Evolutionary conservation across 2,888 invertebrate genomes (phyloP).

Genomic region (Xestia xanthographa): DNA sequence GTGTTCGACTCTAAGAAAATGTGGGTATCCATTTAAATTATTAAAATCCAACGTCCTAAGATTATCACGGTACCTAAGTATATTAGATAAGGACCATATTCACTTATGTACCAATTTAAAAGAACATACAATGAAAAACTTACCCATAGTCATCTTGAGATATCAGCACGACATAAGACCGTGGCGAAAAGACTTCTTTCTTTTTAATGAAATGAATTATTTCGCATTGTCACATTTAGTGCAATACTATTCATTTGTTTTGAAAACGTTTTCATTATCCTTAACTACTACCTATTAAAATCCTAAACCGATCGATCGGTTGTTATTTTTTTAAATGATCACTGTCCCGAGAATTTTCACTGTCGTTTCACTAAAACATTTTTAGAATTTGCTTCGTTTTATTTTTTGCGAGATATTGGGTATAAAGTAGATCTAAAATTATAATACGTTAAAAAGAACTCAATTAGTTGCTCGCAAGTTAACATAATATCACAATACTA

Average conservation of each 20-base stretch:
- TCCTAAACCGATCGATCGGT: slow-evolving; percentile 71
- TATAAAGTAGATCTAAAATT: slow-evolving; percentile 58
- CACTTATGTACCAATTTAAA: background rate
- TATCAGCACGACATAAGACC: slow-evolving; percentile 31
- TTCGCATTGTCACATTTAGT: slow-evolving; percentile 58
- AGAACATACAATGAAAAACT: slow-evolving; percentile 66
- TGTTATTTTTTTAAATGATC: slow-evolving; percentile 25
- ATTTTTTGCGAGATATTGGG: slow-evolving; percentile 26
- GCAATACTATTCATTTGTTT: slow-evolving; percentile 60
- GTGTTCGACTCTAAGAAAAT: background rate
- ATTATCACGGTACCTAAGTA: background rate
- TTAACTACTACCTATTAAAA: slow-evolving; percentile 22
- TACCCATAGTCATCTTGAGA: slow-evolving; percentile 82
- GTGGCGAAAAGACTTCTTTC: slow-evolving; percentile 32
- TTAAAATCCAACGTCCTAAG: background rate
- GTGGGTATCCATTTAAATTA: background rate
- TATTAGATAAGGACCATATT: background rate
- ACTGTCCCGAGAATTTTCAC: slow-evolving; percentile 37
- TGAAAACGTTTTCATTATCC: slow-evolving; percentile 44
- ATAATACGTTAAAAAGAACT: slow-evolving; percentile 77
- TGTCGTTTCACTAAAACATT: slow-evolving; percentile 51
- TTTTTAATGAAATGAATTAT: slow-evolving; percentile 37
- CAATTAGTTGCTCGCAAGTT: slow-evolving; percentile 83
- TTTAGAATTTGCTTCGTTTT: slow-evolving; percentile 24
- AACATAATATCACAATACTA: slow-evolving; percentile 86